A percentile compares a stretch with the other conserved stretches of the same genome.
Evolutionary conservation across 1,140 invertebrate species (phyloP).

Genomic region (Eubasilissa regina): DNA sequence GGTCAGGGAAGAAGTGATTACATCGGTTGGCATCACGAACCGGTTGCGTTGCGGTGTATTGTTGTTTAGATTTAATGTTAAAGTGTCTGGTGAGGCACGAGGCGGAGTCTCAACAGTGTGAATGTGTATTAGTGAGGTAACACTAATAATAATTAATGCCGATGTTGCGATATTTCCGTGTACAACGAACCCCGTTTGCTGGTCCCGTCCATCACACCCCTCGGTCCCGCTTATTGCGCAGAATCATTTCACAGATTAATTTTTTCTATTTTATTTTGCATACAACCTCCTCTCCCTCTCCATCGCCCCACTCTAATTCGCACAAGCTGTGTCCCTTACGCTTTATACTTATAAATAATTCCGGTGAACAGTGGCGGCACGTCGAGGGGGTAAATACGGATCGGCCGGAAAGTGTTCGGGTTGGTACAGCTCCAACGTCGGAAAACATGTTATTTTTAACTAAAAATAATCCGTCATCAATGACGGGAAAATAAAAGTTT

Average conservation of each 20-base stretch:
- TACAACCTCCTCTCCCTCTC: not conserved
- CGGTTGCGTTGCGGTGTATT: no score
- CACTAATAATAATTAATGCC: not conserved
- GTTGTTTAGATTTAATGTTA: no score
- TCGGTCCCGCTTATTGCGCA: no score
- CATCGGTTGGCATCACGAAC: no score
- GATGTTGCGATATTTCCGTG: not conserved
- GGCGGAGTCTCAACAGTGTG: no score
- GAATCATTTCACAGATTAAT: not conserved
- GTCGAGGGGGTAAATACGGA: not conserved
- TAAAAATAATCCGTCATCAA: not conserved
- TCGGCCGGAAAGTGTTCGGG: not conserved
- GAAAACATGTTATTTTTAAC: slow-evolving; percentile 5
- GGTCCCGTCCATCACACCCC: not conserved
- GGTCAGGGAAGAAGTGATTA: no score
- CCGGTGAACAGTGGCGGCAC: not conserved
- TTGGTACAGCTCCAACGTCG: no score
- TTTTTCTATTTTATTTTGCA: slow-evolving; percentile 11
- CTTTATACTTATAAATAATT: slow-evolving; percentile 32
- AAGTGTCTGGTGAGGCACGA: no score
- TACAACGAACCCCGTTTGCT: not conserved
- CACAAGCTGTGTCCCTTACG: not conserved
- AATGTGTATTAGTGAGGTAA: no score
- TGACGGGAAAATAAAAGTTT: no score
- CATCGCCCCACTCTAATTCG: no score